phyloP scores from a whole-genome alignment of 2,113 vertebrate species.

The Pantherophis guttatus region DNA sequence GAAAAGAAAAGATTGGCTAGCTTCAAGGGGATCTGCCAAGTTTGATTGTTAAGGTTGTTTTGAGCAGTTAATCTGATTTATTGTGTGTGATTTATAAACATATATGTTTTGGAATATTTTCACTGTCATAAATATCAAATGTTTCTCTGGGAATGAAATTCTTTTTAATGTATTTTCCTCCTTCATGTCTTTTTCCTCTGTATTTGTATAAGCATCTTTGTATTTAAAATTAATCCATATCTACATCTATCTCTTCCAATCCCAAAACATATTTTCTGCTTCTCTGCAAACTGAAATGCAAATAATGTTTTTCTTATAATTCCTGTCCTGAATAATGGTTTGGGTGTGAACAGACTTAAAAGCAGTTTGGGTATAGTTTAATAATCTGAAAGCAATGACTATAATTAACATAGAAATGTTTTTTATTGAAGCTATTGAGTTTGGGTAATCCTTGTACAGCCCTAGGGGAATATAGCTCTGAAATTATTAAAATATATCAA shows the following conservation, averaged over 20 bases:
- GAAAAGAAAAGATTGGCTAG: slow-evolving; percentile 48
- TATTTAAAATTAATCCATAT: not conserved
- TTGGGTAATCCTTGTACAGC: not conserved
- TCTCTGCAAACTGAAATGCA: slow-evolving; percentile 2
- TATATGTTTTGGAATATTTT: slow-evolving; percentile 39
- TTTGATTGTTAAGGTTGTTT: slow-evolving; percentile 59
- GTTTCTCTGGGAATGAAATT: not conserved
- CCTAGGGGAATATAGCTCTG: not conserved
- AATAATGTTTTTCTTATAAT: slow-evolving; percentile 18
- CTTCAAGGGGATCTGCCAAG: slow-evolving; percentile 50
- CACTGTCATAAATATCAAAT: slow-evolving; percentile 23
- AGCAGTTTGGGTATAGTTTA: slow-evolving; percentile 14
- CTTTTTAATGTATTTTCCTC: slow-evolving; percentile 2
- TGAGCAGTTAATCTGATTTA: slow-evolving; percentile 56
- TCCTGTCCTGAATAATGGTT: not conserved
- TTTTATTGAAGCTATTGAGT: slow-evolving; percentile 7
- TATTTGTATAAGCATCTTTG: not conserved
- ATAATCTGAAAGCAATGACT: slow-evolving; percentile 18
- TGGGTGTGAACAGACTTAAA: slow-evolving; percentile 13
- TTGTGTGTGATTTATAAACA: slow-evolving; percentile 57
- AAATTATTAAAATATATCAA: not conserved
- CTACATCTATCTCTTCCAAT: not conserved
- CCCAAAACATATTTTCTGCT: not conserved
- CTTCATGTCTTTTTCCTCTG: not conserved
- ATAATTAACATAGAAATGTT: slow-evolving; percentile 14